phyloP scores from a whole-genome alignment of 2,888 invertebrate genomes.

The Megastigmus dorsalis region DNA sequence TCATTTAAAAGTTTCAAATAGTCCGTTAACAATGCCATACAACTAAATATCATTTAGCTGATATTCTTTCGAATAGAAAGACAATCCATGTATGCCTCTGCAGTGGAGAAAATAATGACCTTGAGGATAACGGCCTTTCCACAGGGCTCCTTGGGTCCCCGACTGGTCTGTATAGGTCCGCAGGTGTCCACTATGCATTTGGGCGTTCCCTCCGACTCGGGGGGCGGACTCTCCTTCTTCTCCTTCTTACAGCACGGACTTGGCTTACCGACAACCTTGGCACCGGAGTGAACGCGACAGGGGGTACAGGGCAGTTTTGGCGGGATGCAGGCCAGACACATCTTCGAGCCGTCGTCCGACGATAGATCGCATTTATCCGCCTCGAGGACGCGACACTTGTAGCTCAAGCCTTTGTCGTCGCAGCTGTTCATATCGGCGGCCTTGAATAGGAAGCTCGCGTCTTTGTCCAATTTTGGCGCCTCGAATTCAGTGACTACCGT shows the following conservation, averaged over 20 bases:
- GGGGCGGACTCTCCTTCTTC: neutral
- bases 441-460: constrained; percentile 62
- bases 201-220: neutral
- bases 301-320: constrained; percentile 45
- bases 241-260: neutral
- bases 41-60: too few relatives aligned
- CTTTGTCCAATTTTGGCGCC: constrained; percentile 49
- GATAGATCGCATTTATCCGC: constrained; percentile 37
- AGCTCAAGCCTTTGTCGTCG: constrained; percentile 55
- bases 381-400: constrained; percentile 63
- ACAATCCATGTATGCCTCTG: too few relatives aligned
- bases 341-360: neutral
- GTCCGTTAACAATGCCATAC: too few relatives aligned
- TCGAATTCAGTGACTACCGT: constrained; percentile 79
- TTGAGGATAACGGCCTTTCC: constrained; percentile 70
- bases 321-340: constrained; percentile 20
- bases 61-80: too few relatives aligned
- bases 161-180: constrained; percentile 62
- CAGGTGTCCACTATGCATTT: neutral
- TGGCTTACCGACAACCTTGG: constrained; percentile 5
- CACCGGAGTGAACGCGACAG: constrained; percentile 28
- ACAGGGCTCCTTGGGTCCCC: constrained; percentile 59
- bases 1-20: too few relatives aligned
- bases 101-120: constrained; percentile 57
- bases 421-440: constrained; percentile 51